Base-by-base conservation (phyloP, 2,113 vertebrate genomes). In the Atherinomorus stipes region DNA sequence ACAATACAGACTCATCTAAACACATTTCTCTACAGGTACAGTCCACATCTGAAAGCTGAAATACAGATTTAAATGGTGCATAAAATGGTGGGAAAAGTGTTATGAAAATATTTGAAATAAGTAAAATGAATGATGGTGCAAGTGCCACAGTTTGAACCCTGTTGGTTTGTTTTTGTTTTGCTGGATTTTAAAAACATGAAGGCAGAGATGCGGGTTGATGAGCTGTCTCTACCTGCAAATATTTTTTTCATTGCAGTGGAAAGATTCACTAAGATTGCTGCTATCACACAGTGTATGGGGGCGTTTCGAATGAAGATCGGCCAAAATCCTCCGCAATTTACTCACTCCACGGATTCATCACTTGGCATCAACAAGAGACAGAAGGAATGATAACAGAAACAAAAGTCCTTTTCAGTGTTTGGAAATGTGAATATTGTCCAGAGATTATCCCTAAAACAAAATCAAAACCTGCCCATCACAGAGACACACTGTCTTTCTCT, bases 171-270 rank as follows among this genome's bases (percentile, higher is more conserved):
- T 63, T 71, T 71, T 57, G 16, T 64, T 63, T 74, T 64, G 37
- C 59, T 70, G 45, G 26, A 62, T 67, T 84, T 71, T n/a, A 64
- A 45, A 76, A 80, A 64, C 70, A 62, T 47, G 65, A 80, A 57
- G 45, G 68, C 0, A 21, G 56, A 64, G 64, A 80, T 88, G 82
- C 38, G 64, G 82, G 76, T 25, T 23, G 38, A 63, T 83, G 77
- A 72, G 60, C 40, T 69, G 86, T 70, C 52, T 64, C 31, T 64
- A 51, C 86, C 60, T 83, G 84, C 61, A 67, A 4, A 50, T 71
- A 64, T n/a, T 70, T 59, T 59, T 76, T 44, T 65, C 71, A 65
- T 62, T 22, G 40, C 8, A 42, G 49, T 64, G 22, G 53, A 40
- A 45, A 53, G 67, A 71, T 71, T 50, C 26, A 25, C 21, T 6